Conservation (phyloP, 64 coral and sea anemone genomes). For the Montipora capricornis region DNA sequence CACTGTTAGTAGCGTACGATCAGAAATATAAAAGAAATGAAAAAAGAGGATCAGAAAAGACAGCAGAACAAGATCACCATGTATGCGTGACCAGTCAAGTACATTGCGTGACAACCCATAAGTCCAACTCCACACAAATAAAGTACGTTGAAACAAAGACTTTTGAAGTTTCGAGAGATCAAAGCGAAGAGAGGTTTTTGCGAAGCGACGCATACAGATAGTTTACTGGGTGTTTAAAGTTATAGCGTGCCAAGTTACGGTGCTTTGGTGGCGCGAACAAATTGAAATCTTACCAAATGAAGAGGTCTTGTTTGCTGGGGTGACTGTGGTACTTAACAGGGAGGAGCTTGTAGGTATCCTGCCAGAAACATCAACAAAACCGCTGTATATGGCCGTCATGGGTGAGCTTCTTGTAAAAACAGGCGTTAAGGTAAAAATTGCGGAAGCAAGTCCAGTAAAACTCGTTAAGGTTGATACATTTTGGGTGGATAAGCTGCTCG, state of each 20-base stretch:
- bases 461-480: neutral
- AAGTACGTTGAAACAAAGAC: neutral
- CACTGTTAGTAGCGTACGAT: neutral
- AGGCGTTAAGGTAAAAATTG: neutral
- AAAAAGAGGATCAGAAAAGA: neutral
- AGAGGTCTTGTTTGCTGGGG: constrained; percentile 4
- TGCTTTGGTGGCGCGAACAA: constrained; percentile 3
- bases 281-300: constrained; percentile 27
- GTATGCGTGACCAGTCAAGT: neutral
- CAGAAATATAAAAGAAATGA: neutral
- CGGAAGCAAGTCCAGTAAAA: neutral
- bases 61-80: neutral
- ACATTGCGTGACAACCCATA: neutral
- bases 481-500: neutral
- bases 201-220: neutral
- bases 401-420: neutral
- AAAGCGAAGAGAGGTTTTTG: neutral
- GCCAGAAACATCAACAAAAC: neutral
- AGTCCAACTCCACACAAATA: neutral
- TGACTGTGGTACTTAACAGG: constrained; percentile 5
- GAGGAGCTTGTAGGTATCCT: neutral
- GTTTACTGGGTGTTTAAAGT: neutral
- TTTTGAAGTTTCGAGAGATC: neutral
- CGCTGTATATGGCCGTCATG: neutral
- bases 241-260: neutral